Evolutionary conservation across 37 sponge, comb jelly and placozoan genomes (phyloP), one percentile per base, ranked within the genome.

Genomic region (Spongilla lacustris): DNA sequence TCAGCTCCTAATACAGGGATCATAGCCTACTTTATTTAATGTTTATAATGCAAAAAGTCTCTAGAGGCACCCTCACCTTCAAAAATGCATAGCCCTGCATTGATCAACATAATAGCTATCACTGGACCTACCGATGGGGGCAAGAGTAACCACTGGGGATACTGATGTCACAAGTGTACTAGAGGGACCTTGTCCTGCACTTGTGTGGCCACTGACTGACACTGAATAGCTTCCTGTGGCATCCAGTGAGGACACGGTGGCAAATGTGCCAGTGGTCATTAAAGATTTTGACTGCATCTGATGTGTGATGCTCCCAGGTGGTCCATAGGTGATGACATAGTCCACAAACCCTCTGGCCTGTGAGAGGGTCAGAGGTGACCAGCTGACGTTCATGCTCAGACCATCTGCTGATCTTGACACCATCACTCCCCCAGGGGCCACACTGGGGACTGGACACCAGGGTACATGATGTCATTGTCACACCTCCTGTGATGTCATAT

Each of bases 281-380:
- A 10, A 17, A 1, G 58, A 17, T 17, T 19, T 58, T 17, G 58
- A 58, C 58, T 19, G 21, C 19, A 17, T 17, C 21, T 58, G 19
- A 58, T 17, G 58, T 14, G 4, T 6, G 58, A 58, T 1, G 58
- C 58, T 17, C 14, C 14, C 58, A 17, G 37, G 80, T 6, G 31
- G 8, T 58, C 58, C 58, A 36, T 50, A 80, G 24, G 76, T 58
- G 46, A 81, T 74, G 37, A 67, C n/a, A 31, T 87, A 87, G 41
- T 36, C 23, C 26, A 79, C 34, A 34, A 87, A 75, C 19, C 87
- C 80, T 38, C 41, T 72, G 66, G 82, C 81, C 81, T 87, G 82
- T 21, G 81, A 81, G 14, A 87, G 66, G 41, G 73, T 87, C 81
- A 87, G 81, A 27, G 58, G 71, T 36, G 25, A 17, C 75, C 80